Conservation (phyloP, 2,797 vertebrate species). For the Megaceryle alcyon region DNA sequence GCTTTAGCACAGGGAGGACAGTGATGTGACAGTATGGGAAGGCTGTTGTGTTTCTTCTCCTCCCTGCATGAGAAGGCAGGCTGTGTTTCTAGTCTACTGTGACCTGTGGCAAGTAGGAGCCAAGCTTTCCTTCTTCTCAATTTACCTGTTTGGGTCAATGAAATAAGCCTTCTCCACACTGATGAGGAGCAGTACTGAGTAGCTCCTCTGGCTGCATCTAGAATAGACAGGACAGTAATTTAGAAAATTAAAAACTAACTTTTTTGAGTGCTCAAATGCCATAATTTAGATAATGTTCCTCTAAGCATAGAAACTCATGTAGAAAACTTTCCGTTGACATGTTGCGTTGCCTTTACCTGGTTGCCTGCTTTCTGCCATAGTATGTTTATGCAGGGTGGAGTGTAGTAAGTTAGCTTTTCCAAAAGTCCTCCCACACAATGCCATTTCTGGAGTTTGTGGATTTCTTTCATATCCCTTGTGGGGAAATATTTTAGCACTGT, state of each 20-base stretch:
- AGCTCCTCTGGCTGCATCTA: background rate
- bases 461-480: background rate
- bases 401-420: background rate
- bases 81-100: background rate
- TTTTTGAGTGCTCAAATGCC: background rate
- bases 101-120: background rate
- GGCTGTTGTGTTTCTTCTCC: background rate
- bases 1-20: background rate
- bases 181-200: background rate
- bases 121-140: rapidly evolving
- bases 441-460: background rate
- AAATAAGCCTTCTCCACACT: background rate
- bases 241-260: background rate
- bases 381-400: background rate
- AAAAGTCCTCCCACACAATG: background rate
- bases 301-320: background rate
- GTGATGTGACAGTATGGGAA: background rate
- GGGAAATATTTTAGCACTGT: background rate
- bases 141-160: rapidly evolving
- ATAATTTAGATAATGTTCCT: background rate
- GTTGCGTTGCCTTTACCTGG: background rate
- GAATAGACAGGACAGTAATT: background rate
- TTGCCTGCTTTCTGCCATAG: background rate
- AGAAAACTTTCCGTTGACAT: background rate
- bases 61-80: rapidly evolving